These are phyloP conservation scores for Anisognathus igniventris DNA, from an alignment of 2,797 vertebrate species.

Conservation along the genomic window DNA sequence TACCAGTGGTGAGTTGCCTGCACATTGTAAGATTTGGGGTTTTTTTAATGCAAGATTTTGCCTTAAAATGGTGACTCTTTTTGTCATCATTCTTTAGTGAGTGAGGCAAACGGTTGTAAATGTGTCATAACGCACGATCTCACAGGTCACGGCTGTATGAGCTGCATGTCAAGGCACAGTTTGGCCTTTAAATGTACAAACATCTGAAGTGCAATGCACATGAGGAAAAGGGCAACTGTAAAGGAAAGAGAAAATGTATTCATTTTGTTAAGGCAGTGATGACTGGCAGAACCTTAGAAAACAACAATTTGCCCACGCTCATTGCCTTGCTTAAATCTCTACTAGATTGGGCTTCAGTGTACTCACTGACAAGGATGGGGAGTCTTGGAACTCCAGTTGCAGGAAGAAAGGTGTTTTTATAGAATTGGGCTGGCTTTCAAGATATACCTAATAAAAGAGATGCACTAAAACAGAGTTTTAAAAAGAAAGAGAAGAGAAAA, in stretches of 20 bases:
- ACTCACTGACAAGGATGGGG: not conserved
- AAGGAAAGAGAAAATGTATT: not conserved
- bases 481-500: not conserved
- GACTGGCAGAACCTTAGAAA: not conserved
- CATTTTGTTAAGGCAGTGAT: not conserved
- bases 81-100: not conserved
- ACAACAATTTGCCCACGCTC: not conserved
- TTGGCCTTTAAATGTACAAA: not conserved
- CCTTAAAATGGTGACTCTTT: not conserved
- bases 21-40: not conserved
- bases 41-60: not conserved
- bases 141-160: rapidly evolving
- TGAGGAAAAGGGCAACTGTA: not conserved
- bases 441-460: not conserved
- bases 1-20: not conserved
- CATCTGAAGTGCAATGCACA: not conserved
- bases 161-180: not conserved
- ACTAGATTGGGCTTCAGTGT: not conserved
- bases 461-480: not conserved
- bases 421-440: not conserved
- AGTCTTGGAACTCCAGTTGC: not conserved
- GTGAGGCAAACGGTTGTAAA: not conserved
- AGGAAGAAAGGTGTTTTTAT: not conserved
- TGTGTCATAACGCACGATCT: not conserved
- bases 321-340: not conserved